These are phyloP conservation scores for Drosophila cardini DNA, from an alignment of 1,140 invertebrate genomes.

Conservation along the genomic window DNA sequence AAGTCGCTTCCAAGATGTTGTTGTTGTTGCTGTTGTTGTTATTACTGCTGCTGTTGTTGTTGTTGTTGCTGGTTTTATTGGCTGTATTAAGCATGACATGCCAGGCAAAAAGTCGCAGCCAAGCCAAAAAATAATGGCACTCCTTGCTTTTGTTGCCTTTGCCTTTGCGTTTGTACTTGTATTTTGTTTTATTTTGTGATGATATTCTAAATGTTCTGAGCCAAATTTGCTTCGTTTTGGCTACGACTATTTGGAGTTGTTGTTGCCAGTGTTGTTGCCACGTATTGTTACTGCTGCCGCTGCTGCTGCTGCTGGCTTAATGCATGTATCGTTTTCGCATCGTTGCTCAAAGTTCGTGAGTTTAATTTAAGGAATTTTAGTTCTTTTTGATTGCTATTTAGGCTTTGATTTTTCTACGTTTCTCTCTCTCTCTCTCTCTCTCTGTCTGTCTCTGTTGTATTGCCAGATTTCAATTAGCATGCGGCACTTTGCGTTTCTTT, in stretches of 20 bases:
- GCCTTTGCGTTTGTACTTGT: slow-evolving; percentile 48
- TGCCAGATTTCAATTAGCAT: slow-evolving; percentile 78
- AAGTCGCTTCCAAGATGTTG: slow-evolving; percentile 66
- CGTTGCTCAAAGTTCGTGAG: slow-evolving; percentile 78
- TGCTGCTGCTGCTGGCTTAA: slow-evolving; percentile 57
- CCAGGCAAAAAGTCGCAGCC: slow-evolving; percentile 65
- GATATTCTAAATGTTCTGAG: slow-evolving; percentile 81
- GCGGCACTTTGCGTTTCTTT: slow-evolving; percentile 72
- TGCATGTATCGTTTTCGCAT: slow-evolving; percentile 83
- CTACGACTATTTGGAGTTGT: slow-evolving; percentile 64
- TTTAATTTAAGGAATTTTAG: slow-evolving; percentile 83
- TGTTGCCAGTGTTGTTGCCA: slow-evolving; percentile 42
- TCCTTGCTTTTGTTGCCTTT: slow-evolving; percentile 62
- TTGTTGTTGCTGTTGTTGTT: slow-evolving; percentile 40
- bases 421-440: not conserved
- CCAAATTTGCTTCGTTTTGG: slow-evolving; percentile 80
- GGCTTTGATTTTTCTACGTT: slow-evolving; percentile 54
- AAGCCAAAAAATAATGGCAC: slow-evolving; percentile 65
- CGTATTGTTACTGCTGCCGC: slow-evolving; percentile 37
- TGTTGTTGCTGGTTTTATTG: slow-evolving; percentile 73
- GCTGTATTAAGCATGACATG: slow-evolving; percentile 80
- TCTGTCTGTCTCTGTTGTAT: not conserved
- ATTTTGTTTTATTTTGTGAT: slow-evolving; percentile 59
- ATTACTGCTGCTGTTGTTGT: slow-evolving; percentile 44
- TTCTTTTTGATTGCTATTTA: slow-evolving; percentile 82